These are phyloP conservation scores for Clusia tigrina DNA, from an alignment of 2,888 invertebrate species.

Conservation along the genomic window DNA sequence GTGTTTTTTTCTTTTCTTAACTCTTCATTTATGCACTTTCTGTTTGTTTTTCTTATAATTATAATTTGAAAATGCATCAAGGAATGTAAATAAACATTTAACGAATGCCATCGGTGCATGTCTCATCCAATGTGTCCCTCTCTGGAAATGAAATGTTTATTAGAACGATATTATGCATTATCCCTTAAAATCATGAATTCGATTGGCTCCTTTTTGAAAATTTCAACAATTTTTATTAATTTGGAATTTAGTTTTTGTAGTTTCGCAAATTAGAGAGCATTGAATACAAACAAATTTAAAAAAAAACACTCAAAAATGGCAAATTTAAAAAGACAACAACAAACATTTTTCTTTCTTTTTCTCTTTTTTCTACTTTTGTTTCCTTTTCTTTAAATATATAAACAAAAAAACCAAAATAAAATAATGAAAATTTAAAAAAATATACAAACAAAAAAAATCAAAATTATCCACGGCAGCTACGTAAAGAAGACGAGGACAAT, in stretches of 20 bases:
- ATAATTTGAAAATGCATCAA: no score
- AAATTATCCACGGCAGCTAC: constrained; percentile 69
- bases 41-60: no score
- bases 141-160: no score
- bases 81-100: no score
- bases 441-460: constrained; percentile 20
- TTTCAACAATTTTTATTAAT: no score
- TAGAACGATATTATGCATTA: no score
- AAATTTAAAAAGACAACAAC: constrained; percentile 14
- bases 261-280: neutral
- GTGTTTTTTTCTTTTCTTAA: no score
- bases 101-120: no score
- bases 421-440: constrained; percentile 20
- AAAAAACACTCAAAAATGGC: neutral
- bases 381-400: constrained; percentile 9
- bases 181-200: no score
- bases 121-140: no score
- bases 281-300: neutral
- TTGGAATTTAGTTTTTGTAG: neutral
- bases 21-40: no score
- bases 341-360: neutral
- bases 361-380: neutral
- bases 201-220: no score
- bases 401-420: constrained; percentile 2
- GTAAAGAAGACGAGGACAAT: constrained; percentile 92